Evolutionary conservation across 2,797 vertebrate species (phyloP).

Genomic region (Thaleichthys pacificus): DNA sequence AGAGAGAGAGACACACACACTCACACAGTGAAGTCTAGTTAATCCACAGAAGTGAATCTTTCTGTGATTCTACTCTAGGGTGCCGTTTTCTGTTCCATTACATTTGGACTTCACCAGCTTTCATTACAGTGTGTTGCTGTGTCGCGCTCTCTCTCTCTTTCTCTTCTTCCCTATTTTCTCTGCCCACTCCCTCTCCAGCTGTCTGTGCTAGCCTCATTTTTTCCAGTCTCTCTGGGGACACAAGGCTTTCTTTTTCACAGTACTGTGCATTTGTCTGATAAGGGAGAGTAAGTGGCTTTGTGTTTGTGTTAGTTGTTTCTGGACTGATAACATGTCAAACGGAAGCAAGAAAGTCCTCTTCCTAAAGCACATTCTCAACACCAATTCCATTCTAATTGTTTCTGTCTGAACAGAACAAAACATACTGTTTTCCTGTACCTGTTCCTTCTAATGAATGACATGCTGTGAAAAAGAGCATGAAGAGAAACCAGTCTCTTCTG

Average conservation of each 20-base stretch:
- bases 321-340: conserved; percentile 12
- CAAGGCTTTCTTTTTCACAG: conserved; percentile 54
- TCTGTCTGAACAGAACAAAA: background rate
- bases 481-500: conserved; percentile 17
- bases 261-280: conserved; percentile 23
- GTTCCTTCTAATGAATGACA: background rate
- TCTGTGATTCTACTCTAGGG: conserved; percentile 14
- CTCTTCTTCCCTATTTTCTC: conserved; percentile 24
- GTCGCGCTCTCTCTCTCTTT: conserved; percentile 10
- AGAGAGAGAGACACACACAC: background rate
- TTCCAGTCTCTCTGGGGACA: conserved; percentile 70
- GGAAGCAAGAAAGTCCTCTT: conserved; percentile 6
- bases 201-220: conserved; percentile 62
- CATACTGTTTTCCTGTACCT: background rate
- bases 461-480: conserved; percentile 18
- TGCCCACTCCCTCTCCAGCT: conserved; percentile 59
- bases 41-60: background rate
- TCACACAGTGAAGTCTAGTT: background rate
- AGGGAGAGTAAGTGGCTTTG: background rate
- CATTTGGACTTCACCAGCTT: conserved; percentile 22
- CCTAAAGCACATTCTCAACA: conserved; percentile 10
- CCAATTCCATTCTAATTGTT: conserved; percentile 6
- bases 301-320: conserved; percentile 7
- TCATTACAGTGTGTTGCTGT: conserved; percentile 20
- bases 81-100: conserved; percentile 26